Conservation (phyloP, 2,797 vertebrate species). For the Manis pentadactyla region DNA sequence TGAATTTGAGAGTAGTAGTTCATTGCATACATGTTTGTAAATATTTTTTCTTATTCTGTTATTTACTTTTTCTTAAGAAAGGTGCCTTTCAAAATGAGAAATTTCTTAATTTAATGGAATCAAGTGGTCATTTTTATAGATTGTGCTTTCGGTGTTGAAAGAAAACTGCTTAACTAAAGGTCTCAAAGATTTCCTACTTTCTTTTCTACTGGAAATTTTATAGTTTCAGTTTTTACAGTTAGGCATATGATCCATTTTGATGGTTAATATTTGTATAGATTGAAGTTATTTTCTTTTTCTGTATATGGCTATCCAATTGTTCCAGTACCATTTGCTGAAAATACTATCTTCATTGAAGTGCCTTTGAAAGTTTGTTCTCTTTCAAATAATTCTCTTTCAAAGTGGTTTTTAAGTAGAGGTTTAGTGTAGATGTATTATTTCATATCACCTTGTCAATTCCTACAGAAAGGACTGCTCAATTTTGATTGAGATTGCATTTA, state of each 20-base stretch:
- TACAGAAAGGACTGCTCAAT: neutral
- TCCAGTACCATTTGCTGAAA: neutral
- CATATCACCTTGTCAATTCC: neutral
- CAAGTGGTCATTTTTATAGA: neutral
- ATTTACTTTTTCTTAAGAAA: neutral
- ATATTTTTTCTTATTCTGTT: neutral
- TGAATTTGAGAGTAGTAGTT: neutral
- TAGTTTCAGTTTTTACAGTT: neutral
- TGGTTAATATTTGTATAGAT: neutral
- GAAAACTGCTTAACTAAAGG: neutral
- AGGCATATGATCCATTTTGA: neutral
- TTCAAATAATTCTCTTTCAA: neutral
- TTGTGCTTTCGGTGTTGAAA: neutral
- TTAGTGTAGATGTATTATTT: too few species aligned
- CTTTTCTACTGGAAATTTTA: neutral
- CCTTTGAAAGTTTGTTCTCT: neutral
- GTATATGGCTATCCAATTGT: neutral
- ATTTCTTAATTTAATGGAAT: conserved; percentile 43
- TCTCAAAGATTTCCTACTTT: neutral
- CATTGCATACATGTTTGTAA: neutral
- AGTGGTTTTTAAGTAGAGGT: neutral
- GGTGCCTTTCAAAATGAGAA: neutral
- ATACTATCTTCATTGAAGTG: neutral
- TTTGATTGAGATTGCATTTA: neutral
- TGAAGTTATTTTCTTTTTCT: neutral